Base-by-base conservation (phyloP, 2,888 invertebrate species). In the Raillietiella orientalis region DNA sequence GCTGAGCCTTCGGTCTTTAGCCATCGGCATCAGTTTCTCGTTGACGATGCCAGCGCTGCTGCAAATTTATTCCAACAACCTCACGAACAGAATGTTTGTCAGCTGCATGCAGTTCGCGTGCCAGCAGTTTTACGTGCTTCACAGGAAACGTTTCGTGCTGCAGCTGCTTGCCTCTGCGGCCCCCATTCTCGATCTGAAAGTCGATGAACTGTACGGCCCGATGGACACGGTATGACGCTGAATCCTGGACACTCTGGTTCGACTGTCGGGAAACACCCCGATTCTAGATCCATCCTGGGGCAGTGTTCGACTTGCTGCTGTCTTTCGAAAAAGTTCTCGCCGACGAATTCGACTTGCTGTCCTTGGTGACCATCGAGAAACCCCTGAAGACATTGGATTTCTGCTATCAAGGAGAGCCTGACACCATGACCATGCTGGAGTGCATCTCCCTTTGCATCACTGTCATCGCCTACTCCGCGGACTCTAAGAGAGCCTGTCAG, bases 131-230 rank as follows among this genome's bases (percentile, higher is more conserved):
- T 99, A 93, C 47, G 56, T 93, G 30, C 61, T 99, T 45, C 96
- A 99, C 43, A 59, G 96, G 26, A 93, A 93, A 42, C 93, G 93
- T 2, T 96, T 96, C 41, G 77, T 96, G 36, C 53, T 96, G 26
- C 90, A 93, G 58, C 84, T 93, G 84, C 93, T 96, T 50, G 96
- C 96, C 2, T 84, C 87, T 3, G 75, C 90, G 0, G 90, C 93
- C 0, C 77, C 84, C 2, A 75, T 90, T 41, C 52, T 96, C 36
- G 90, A 93, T 42, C n/a, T 6, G 46, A 34, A 43, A 45, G 30
- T 37, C 31, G 22, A 39, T 38, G 9, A 31, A 6, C 5, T 21
- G 9, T 22, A 11, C 11, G n/a, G n/a, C n/a, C 75, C 0, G 75
- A 75, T 38, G 72, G 72, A 40, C 64, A 66, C 34, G 66, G 21